Conservation (phyloP, 2,888 invertebrate species). For the Tachina fera region DNA sequence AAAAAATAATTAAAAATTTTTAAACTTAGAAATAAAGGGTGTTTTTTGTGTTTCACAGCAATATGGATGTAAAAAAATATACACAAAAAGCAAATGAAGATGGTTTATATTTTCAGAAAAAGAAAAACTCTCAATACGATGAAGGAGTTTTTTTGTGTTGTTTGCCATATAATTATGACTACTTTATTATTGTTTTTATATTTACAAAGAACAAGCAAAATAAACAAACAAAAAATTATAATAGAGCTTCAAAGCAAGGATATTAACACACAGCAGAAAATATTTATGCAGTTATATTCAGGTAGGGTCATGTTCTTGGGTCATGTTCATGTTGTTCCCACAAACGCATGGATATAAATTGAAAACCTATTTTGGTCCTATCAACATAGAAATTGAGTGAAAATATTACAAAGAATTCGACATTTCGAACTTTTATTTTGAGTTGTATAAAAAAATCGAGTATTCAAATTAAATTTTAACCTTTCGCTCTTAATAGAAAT, state of each 20-base stretch:
- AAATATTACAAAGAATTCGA: too few species aligned
- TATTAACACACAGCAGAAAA: not conserved
- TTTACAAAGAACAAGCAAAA: not conserved
- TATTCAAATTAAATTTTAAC: not conserved
- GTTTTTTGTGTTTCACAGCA: not conserved
- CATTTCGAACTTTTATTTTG: too few species aligned
- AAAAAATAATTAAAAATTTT: too few species aligned
- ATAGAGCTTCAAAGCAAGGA: not conserved
- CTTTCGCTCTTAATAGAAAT: not conserved
- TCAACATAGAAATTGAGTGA: too few species aligned
- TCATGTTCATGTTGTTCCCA: too few species aligned
- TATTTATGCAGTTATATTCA: too few species aligned
- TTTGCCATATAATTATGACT: constrained; percentile 35
- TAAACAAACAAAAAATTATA: not conserved
- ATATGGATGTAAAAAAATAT: not conserved
- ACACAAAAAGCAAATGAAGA: constrained; percentile 15
- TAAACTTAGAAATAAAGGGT: not conserved
- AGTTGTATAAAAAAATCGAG: not conserved
- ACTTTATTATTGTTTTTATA: constrained; percentile 44
- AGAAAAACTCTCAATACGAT: not conserved
- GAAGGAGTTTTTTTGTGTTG: not conserved
- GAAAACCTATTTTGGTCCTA: too few species aligned
- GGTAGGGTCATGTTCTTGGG: too few species aligned
- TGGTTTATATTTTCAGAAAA: constrained; percentile 1
- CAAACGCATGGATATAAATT: too few species aligned